Evolutionary conservation across 2,888 invertebrate species (phyloP), one percentile per base, ranked within the genome.

Genomic region (Nesidiocoris tenuis): DNA sequence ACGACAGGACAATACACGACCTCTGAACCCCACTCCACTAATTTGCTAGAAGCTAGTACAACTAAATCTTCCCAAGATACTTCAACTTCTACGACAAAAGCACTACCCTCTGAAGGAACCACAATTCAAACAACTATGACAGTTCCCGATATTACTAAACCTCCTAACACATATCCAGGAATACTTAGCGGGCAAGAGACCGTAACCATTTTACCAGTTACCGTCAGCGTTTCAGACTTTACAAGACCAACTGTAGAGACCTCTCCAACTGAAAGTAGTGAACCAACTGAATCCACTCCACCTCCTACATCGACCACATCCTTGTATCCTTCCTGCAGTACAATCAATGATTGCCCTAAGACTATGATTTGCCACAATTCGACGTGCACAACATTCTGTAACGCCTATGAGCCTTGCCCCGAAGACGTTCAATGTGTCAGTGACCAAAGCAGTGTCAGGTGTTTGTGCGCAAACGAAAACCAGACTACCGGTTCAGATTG

Each of bases 311-410:
- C 71, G 24, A 1, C 12, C 0, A 23, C 71, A 12, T n/a, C 61
- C 16, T 22, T 17, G 23, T 54, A 16, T 55, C 24, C 65, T n/a
- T 55, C 56, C 61, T 79, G 78, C 70, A 68, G 59, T 5, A 71
- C 79, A 18, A 82, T 83, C 77, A 79, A 78, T 72, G 83, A 87
- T 79, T 87, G 87, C 81, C 80, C 82, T 54, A 81, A 83, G 77
- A 82, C 83, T 77, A 84, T 85, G 78, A 83, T 84, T 39, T 89
- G 88, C 81, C 82, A 87, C 63, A 81, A 84, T 74, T 82, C 84
- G 78, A 81, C 82, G 39, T 89, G 89, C 82, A 81, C 83, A 76
- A 84, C 86, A 82, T 88, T 87, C 74, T 89, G 89, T 81, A 82
- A 83, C 74, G 81, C 83, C 80, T 85, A 84, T 79, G 82, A 83